Evolutionary conservation across 2,888 invertebrate species (phyloP).

Genomic region (Timandra comae): DNA sequence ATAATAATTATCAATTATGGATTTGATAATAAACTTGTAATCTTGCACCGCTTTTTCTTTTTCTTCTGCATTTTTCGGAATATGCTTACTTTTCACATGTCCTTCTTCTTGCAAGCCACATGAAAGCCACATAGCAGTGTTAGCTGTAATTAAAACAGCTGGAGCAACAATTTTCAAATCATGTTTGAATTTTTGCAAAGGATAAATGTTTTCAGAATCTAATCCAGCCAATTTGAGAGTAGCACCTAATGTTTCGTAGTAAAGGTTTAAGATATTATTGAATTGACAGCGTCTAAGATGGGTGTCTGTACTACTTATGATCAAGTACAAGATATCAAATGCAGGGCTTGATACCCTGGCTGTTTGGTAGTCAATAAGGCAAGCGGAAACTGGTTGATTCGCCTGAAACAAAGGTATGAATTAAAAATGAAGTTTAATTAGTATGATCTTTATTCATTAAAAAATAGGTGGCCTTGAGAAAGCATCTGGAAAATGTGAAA

Average conservation of each 20-base stretch:
- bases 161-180: constrained; percentile 53
- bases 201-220: constrained; percentile 34
- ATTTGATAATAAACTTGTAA: constrained; percentile 42
- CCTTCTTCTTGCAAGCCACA: constrained; percentile 62
- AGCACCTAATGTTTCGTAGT: constrained; percentile 42
- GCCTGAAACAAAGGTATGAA: constrained; percentile 39
- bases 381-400: constrained; percentile 40
- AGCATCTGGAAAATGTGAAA: too few species aligned
- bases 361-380: constrained; percentile 64
- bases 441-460: too few species aligned
- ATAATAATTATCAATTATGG: constrained; percentile 51
- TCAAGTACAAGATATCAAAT: constrained; percentile 53
- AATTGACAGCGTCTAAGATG: constrained; percentile 36
- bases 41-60: constrained; percentile 33
- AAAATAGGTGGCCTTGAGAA: too few species aligned
- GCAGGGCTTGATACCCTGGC: constrained; percentile 51
- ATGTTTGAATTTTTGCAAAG: constrained; percentile 36
- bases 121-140: constrained; percentile 59
- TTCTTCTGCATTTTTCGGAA: constrained; percentile 38
- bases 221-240: constrained; percentile 28
- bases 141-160: constrained; percentile 54
- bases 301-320: constrained; percentile 48
- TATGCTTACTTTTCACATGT: constrained; percentile 53
- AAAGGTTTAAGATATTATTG: constrained; percentile 37
- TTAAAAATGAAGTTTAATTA: not conserved